Evolutionary conservation across 2,888 invertebrate genomes (phyloP), one percentile per base, ranked within the genome.

Genomic region (Cepaea hortensis): DNA sequence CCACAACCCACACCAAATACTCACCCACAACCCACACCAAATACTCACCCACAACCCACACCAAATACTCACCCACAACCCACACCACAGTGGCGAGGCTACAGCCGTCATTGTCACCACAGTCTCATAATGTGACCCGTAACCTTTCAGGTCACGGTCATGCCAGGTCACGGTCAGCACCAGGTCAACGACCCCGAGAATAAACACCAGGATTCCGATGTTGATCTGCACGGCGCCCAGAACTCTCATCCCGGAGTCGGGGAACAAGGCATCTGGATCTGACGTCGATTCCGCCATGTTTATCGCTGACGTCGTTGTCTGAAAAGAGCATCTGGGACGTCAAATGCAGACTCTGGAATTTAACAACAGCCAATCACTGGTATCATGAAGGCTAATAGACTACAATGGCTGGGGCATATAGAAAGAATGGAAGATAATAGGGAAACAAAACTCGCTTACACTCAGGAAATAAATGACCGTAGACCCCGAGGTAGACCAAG

Each of bases 71-170:
- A 35, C 35, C 35, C 92, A 92, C 61, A 91, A 84, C n/a, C 92
- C 92, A 87, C 92, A 90, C 92, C 92, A 92, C 20, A 91, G 86
- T 0, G 92, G 91, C 7, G 90, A 87, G 61, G 90, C 90, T 1
- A 90, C 89, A 0, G 91, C 89, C 0, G 92, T 91, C 68, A 92
- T 55, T 0, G 91, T 88, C 13, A 89, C 89, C 15, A 91, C 80
- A n/a, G 85, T 84, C 4, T 87, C 73, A 3, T 90, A 88, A 9
- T 23, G 35, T 11, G 76, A 73, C 6, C 87, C 85, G 50, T 87
- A 87, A 5, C 48, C 73, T 11, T 75, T 13, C 5, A 79, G 11
- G 70, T 84, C 80, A 18, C 86, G 68, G 48, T 89, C 87, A 65
- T 90, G 89, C 13, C 88, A 85, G 81, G 90, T 89, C 61, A 91